Evolutionary conservation across 1,140 invertebrate genomes (phyloP), one percentile per base, ranked within the genome.

Genomic region (Harpegnathos saltator): DNA sequence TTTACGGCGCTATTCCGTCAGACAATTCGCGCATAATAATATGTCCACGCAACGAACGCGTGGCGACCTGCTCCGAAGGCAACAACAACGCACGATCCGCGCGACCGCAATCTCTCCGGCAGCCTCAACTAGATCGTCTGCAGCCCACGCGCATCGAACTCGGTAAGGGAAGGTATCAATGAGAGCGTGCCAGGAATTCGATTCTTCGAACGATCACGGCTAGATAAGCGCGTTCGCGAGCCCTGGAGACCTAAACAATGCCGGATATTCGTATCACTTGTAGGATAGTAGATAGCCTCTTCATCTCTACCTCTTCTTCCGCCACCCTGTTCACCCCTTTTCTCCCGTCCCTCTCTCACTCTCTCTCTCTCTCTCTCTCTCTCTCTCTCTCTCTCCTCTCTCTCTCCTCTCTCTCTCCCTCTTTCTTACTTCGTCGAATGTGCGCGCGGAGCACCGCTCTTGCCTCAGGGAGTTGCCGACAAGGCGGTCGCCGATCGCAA

Each of bases 401-500:
- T 48, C 33, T 19, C 44, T 44, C n/a, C 29, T 33, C 38, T n/a
- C 26, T 50, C 56, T 87, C 66, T 88, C 74, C 86, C 77, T 85
- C 88, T 85, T 81, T 52, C 59, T 52, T 9, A 2, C 9, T 33
- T 33, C 5, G 29, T 33, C 29, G 38, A 44, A n/a, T n/a, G 9
- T 9, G 7, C 56, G 73, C n/a, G 29, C 19, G 48, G 68, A 38
- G n/a, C 65, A 59, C 33, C 59, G 71, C 52, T 88, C 58, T 83
- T 74, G 61, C 81, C 82, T 75, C 63, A 80, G 86, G 86, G 85
- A 92, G 86, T 92, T 90, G 85, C 91, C 92, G 92, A 91, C 91
- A 92, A 93, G 90, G 82, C 89, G 88, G 90, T 90, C 92, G 88
- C 90, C 91, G 91, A 93, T 93, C 91, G 92, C 92, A 93, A 93